These are phyloP conservation scores for Poecilia wingei DNA, from an alignment of 2,797 vertebrate genomes.

Conservation along the genomic window DNA sequence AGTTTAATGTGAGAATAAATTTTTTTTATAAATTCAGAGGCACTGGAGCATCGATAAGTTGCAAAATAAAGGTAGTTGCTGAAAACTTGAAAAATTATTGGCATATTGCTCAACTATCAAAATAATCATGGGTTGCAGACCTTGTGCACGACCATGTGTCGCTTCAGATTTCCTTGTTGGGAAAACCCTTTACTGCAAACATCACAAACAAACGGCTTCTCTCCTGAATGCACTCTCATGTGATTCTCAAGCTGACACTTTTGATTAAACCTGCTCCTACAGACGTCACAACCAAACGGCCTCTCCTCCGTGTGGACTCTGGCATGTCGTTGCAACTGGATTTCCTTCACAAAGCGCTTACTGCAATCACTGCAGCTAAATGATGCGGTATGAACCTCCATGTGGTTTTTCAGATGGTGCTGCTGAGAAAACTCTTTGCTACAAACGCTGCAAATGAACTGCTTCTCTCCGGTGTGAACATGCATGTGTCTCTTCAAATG, in stretches of 20 bases:
- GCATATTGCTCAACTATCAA: not conserved
- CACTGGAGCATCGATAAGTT: not conserved
- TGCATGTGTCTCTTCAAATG: conserved; percentile 11
- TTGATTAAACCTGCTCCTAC: conserved; percentile 2
- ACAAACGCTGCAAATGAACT: conserved; percentile 11
- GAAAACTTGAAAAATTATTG: not conserved
- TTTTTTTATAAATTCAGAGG: not conserved
- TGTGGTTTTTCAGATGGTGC: conserved; percentile 4
- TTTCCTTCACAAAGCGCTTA: not conserved
- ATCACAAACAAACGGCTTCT: not conserved
- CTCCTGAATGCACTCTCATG: conserved; percentile 7
- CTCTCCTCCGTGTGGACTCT: conserved; percentile 1
- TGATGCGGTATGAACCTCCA: not conserved
- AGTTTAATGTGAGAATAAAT: not conserved
- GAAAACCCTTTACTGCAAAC: not conserved
- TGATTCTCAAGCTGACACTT: conserved; percentile 6
- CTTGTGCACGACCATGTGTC: conserved; percentile 6
- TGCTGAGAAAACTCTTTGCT: conserved; percentile 5
- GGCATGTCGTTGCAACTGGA: not conserved
- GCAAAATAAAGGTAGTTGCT: not conserved
- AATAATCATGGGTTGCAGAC: not conserved
- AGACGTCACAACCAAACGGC: not conserved
- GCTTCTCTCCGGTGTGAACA: conserved; percentile 15
- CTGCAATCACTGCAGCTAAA: not conserved
- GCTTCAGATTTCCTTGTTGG: not conserved